phyloP scores from a whole-genome alignment of 2,888 invertebrate species.

The Nyleta sp. region DNA sequence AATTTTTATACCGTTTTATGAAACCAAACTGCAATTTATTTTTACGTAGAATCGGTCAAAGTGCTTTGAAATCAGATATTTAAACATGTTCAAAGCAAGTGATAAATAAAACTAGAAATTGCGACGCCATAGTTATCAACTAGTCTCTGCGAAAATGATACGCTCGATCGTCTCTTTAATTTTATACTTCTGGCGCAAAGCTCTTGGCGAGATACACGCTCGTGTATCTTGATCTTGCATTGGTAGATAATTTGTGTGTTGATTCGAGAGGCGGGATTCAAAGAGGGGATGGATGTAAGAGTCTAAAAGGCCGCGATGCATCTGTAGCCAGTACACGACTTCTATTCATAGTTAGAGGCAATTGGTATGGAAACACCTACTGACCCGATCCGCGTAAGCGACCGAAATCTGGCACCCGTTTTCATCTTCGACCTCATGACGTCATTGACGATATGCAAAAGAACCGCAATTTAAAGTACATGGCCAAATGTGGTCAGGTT shows the following conservation, averaged over 20 bases:
- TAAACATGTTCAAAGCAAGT: background rate
- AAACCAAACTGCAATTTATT: background rate
- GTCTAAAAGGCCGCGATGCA: conserved; percentile 62
- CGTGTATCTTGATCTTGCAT: conserved; percentile 53
- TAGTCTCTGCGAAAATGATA: conserved; percentile 32
- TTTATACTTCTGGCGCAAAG: conserved; percentile 53
- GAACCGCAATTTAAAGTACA: conserved; percentile 32
- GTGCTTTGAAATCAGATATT: conserved; percentile 12
- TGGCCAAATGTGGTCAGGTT: conserved; percentile 35
- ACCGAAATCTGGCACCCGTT: conserved; percentile 58
- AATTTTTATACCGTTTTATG: conserved; percentile 9
- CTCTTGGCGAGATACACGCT: conserved; percentile 50
- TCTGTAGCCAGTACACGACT: conserved; percentile 61
- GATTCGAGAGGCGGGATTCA: conserved; percentile 55
- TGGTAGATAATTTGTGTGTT: conserved; percentile 61
- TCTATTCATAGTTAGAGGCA: conserved; percentile 69
- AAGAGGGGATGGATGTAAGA: conserved; percentile 36
- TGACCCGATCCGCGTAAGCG: conserved; percentile 55
- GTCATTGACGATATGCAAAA: conserved; percentile 38
- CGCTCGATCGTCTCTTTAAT: conserved; percentile 47
- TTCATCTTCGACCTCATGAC: conserved; percentile 56
- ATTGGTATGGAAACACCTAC: conserved; percentile 67
- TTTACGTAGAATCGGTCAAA: background rate
- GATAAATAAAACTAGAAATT: conserved; percentile 14
- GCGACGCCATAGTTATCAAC: conserved; percentile 30